phyloP scores from a whole-genome alignment of 2,113 vertebrate species.

The Tragelaphus strepsiceros region DNA sequence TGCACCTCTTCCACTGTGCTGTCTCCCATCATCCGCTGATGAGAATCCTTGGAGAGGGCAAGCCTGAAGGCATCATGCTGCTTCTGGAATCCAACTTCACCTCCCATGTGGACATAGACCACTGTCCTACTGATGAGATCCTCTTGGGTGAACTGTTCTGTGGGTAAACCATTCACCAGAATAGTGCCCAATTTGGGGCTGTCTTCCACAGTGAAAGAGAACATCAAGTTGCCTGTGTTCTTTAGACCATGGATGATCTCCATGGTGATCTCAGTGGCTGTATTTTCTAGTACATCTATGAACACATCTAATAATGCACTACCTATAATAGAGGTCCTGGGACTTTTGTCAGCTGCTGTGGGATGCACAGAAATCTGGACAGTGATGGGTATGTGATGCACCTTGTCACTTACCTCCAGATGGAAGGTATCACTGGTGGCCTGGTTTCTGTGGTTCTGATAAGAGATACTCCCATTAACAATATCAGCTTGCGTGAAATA shows the following conservation, averaged over 20 bases:
- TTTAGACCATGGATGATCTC: slow-evolving; percentile 65
- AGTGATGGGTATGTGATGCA: slow-evolving; percentile 71
- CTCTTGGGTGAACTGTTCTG: slow-evolving; percentile 74
- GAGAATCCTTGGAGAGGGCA: slow-evolving; percentile 66
- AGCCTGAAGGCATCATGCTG: slow-evolving; percentile 74
- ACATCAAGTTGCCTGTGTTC: slow-evolving; percentile 54
- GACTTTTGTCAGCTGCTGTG: slow-evolving; percentile 30
- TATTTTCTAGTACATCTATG: slow-evolving; percentile 75
- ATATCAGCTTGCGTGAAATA: slow-evolving; percentile 85
- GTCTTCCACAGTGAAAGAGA: slow-evolving; percentile 75
- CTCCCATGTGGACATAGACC: slow-evolving; percentile 71
- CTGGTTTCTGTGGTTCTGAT: slow-evolving; percentile 73
- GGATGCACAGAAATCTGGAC: slow-evolving; percentile 65
- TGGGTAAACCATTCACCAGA: slow-evolving; percentile 60
- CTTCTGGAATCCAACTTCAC: slow-evolving; percentile 75
- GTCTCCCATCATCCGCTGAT: slow-evolving; percentile 62
- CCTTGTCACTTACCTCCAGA: slow-evolving; percentile 74
- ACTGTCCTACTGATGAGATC: slow-evolving; percentile 73
- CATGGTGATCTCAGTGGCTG: slow-evolving; percentile 68
- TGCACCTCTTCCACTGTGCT: slow-evolving; percentile 64
- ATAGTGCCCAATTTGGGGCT: slow-evolving; percentile 71
- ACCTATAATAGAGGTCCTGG: slow-evolving; percentile 58
- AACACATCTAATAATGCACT: slow-evolving; percentile 51
- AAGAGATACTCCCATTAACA: slow-evolving; percentile 79
- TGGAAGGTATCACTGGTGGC: slow-evolving; percentile 66